phyloP scores from a whole-genome alignment of 2,888 invertebrate species.

The Caenorhabditis sp. region DNA sequence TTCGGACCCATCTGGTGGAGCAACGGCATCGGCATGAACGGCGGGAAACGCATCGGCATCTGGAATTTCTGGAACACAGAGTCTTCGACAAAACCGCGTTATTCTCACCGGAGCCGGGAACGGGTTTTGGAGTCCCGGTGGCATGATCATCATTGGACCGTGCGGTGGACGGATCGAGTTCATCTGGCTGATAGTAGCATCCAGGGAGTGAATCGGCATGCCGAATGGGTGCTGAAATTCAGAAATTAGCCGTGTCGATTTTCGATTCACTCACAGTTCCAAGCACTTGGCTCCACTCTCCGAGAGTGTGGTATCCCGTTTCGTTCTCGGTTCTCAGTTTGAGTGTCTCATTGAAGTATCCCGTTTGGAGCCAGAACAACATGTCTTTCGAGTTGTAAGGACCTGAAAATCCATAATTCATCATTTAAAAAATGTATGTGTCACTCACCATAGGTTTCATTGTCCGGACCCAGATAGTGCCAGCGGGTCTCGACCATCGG shows the following conservation, averaged over 20 bases:
- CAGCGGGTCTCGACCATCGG: constrained; percentile 57
- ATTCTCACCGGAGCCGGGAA: constrained; percentile 52
- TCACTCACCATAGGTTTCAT: constrained; percentile 60
- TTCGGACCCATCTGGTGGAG: constrained; percentile 38
- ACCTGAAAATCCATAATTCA: constrained; percentile 85
- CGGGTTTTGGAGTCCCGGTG: constrained; percentile 39
- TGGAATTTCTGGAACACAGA: constrained; percentile 8
- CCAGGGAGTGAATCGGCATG: constrained; percentile 41
- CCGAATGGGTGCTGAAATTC: constrained; percentile 57
- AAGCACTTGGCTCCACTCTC: constrained; percentile 62
- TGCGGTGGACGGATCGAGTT: constrained; percentile 36
- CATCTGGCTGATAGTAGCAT: constrained; percentile 13
- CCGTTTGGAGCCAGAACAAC: constrained; percentile 91
- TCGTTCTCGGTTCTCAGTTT: constrained; percentile 91
- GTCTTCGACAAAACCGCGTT: background rate
- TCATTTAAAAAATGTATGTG: too few relatives aligned
- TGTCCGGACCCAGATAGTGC: constrained; percentile 69
- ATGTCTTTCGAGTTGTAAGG: constrained; percentile 92
- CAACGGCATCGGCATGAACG: constrained; percentile 52
- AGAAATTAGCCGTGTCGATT: constrained; percentile 1
- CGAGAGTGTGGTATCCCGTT: constrained; percentile 84
- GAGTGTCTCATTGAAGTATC: constrained; percentile 90
- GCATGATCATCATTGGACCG: constrained; percentile 58
- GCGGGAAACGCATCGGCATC: constrained; percentile 45
- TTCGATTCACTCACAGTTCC: constrained; percentile 41